Percentiles rank a stretch among this genome's conserved stretches.
Conservation (phyloP, 2,888 invertebrate species). For the Pollenia griseotomentosa region DNA sequence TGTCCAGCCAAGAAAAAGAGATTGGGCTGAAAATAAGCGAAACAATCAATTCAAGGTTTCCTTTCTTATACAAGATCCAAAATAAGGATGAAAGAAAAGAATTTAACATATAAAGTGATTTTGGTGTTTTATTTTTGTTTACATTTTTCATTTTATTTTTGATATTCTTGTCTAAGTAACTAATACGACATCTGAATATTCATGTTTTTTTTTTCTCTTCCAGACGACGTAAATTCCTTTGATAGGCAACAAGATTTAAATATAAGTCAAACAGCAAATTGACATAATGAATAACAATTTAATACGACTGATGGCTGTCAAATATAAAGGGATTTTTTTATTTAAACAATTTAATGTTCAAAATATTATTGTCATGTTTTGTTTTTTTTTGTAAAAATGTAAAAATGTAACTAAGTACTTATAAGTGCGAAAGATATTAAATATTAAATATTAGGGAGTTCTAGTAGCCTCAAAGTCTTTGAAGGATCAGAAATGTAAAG, state of each 20-base stretch:
- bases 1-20: neutral
- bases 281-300: constrained; percentile 42
- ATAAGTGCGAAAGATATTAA: too few species aligned
- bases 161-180: constrained; percentile 17
- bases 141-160: neutral
- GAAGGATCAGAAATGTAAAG: too few species aligned
- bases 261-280: constrained; percentile 52
- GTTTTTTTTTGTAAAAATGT: neutral
- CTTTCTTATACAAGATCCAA: neutral
- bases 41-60: constrained; percentile 29
- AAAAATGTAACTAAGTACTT: neutral
- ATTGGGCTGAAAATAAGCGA: neutral
- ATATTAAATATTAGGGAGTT: too few species aligned
- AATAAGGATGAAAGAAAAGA: neutral
- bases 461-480: too few species aligned
- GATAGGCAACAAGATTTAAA: constrained; percentile 37
- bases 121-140: constrained; percentile 1
- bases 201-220: neutral
- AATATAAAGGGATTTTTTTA: constrained; percentile 25
- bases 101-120: constrained; percentile 37
- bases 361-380: constrained; percentile 6
- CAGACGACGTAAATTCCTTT: constrained; percentile 38
- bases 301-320: constrained; percentile 47
- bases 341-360: constrained; percentile 16
- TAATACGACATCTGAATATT: constrained; percentile 60